Conservation (phyloP, 2,113 vertebrate species). For the Catharus fuscescens region DNA sequence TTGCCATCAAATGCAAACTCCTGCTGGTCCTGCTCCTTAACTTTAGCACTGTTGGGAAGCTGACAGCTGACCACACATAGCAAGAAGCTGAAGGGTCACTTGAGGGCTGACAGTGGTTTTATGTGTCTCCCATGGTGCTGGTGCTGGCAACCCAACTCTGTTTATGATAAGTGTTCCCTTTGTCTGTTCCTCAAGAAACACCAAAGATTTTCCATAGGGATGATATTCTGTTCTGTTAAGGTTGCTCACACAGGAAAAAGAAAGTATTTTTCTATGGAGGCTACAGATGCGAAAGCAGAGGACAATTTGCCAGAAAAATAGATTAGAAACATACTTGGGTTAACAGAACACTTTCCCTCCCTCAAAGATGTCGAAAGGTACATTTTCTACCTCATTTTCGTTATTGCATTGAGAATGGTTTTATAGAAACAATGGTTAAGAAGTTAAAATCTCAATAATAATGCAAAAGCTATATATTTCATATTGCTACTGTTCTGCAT, state of each 20-base stretch:
- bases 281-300: background rate
- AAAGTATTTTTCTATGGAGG: background rate
- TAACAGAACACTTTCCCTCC: background rate
- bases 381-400: background rate
- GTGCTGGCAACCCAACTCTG: background rate
- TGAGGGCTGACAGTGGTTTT: background rate
- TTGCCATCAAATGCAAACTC: background rate
- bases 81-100: background rate
- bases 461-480: conserved; percentile 1
- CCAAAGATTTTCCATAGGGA: background rate
- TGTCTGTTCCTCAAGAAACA: background rate
- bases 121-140: background rate
- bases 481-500: conserved; percentile 18
- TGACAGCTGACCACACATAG: background rate
- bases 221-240: background rate
- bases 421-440: background rate
- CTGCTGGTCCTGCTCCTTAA: background rate
- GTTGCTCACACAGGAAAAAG: background rate
- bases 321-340: background rate
- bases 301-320: background rate
- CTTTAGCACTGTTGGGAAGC: background rate
- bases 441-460: background rate
- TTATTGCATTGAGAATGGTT: background rate
- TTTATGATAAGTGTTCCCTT: background rate
- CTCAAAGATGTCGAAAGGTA: background rate